Evolutionary conservation across 2,113 vertebrate species (phyloP).

Genomic region (Perca flavescens): DNA sequence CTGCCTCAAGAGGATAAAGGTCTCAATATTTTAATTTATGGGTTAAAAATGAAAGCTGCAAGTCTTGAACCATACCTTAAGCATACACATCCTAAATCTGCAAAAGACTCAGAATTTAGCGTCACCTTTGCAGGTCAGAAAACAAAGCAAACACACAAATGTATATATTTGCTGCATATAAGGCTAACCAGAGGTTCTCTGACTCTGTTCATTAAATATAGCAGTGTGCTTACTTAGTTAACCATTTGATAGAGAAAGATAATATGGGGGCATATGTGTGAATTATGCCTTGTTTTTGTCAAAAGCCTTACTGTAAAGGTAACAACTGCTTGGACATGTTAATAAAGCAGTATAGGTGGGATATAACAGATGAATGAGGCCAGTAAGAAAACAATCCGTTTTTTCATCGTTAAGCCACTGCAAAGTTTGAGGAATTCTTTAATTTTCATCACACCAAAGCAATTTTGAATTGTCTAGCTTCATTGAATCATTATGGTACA

Average conservation of each 20-base stretch:
- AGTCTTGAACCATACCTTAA: conserved; percentile 12
- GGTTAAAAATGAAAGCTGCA: conserved; percentile 49
- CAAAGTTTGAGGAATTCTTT: not conserved
- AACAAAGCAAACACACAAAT: not conserved
- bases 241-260: not conserved
- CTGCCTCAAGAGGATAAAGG: conserved; percentile 55
- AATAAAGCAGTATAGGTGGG: not conserved
- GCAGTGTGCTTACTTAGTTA: not conserved
- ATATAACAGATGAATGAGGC: not conserved
- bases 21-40: conserved; percentile 41
- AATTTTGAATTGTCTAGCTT: not conserved
- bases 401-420: not conserved
- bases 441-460: not conserved
- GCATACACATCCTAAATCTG: conserved; percentile 1
- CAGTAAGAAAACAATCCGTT: not conserved
- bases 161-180: no score
- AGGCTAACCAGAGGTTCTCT: conserved; percentile 13
- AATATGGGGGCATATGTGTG: not conserved
- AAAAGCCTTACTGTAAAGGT: not conserved
- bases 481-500: not conserved
- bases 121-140: conserved; percentile 9
- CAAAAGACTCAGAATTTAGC: conserved; percentile 19
- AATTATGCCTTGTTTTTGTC: not conserved
- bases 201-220: conserved; percentile 8
- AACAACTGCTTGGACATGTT: not conserved